Evolutionary conservation across 2,113 vertebrate genomes (phyloP).

Genomic region (Plecturocebus donacophilus): DNA sequence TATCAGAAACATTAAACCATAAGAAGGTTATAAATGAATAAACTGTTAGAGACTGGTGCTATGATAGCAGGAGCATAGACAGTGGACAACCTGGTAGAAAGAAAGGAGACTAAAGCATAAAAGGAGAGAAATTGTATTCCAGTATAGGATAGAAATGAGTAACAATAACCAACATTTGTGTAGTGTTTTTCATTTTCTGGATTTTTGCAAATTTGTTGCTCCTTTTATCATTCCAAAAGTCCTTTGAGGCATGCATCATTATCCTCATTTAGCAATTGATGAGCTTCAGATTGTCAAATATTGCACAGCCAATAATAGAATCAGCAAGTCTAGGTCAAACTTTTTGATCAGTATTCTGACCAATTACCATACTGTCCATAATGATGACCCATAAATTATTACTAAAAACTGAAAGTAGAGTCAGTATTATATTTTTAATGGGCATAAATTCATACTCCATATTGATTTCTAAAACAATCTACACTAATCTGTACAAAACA

Average conservation of each 20-base stretch:
- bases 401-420: not conserved
- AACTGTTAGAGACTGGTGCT: not conserved
- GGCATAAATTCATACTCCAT: not conserved
- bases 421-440: not conserved
- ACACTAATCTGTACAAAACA: not conserved
- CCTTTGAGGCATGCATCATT: not conserved
- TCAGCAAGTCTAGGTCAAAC: not conserved
- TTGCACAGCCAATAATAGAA: not conserved
- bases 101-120: not conserved
- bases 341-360: not conserved
- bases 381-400: not conserved
- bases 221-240: constrained; percentile 1
- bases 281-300: not conserved
- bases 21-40: not conserved
- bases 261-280: constrained; percentile 13
- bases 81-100: not conserved
- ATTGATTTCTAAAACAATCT: constrained; percentile 21
- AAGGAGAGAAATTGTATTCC: not conserved
- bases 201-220: not conserved
- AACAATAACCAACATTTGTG: not conserved
- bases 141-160: not conserved
- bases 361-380: not conserved
- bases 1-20: not conserved
- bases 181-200: not conserved
- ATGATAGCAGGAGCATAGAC: not conserved